Evolutionary conservation across 2,113 vertebrate species (phyloP).

Genomic region (Shinisaurus crocodilurus): DNA sequence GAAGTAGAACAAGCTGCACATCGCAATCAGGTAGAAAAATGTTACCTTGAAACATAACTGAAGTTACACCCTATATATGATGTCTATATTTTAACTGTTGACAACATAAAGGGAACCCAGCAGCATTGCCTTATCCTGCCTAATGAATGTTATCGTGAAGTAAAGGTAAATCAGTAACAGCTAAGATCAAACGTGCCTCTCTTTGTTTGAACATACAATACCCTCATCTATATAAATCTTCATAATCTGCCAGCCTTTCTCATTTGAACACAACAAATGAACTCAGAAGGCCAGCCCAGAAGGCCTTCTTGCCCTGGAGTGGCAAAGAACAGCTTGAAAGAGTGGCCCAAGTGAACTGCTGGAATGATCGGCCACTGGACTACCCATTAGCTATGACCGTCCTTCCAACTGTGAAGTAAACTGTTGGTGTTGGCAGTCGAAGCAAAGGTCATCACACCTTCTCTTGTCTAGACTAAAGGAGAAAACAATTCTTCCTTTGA

Average conservation of each 20-base stretch:
- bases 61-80: conserved; percentile 54
- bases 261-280: conserved; percentile 9
- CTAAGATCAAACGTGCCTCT: conserved; percentile 76
- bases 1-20: conserved; percentile 33
- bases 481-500: conserved; percentile 60
- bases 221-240: conserved; percentile 77
- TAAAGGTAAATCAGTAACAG: conserved; percentile 78
- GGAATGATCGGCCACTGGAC: conserved; percentile 63
- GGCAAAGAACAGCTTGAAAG: conserved; percentile 51
- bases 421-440: conserved; percentile 71
- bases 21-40: conserved; percentile 56
- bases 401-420: conserved; percentile 68
- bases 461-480: conserved; percentile 71
- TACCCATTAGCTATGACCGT: conserved; percentile 65
- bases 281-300: conserved; percentile 40
- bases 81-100: conserved; percentile 64
- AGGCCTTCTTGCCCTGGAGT: conserved; percentile 61
- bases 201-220: conserved; percentile 73
- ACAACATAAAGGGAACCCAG: conserved; percentile 71
- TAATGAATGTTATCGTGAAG: conserved; percentile 76
- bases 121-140: conserved; percentile 67
- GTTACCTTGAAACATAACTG: conserved; percentile 65
- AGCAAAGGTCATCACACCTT: conserved; percentile 64
- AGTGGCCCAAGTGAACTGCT: conserved; percentile 58
- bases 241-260: conserved; percentile 57